A percentile compares a stretch with the other conserved stretches of the same genome.
Evolutionary conservation across 2,888 invertebrate species (phyloP).

Genomic region (Tupiocoris notatus): DNA sequence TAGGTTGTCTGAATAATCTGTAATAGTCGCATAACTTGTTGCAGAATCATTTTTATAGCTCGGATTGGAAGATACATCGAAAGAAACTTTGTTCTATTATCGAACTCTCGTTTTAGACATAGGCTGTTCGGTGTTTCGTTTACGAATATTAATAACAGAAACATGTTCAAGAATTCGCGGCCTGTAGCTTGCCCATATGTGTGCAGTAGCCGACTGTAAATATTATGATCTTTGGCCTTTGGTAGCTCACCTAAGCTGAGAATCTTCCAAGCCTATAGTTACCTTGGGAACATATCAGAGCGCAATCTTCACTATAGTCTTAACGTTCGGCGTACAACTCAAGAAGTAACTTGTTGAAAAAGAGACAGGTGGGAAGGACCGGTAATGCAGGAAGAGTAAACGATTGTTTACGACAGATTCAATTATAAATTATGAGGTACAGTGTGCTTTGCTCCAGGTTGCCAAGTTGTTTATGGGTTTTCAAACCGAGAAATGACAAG

Average conservation of each 20-base stretch:
- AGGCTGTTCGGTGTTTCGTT: too few relatives aligned
- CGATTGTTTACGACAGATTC: conserved; percentile 10
- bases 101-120: too few relatives aligned
- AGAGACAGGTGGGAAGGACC: too few relatives aligned
- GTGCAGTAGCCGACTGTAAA: too few relatives aligned
- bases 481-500: not conserved
- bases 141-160: too few relatives aligned
- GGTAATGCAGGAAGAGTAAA: not conserved
- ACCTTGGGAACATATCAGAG: not conserved
- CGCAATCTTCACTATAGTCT: not conserved
- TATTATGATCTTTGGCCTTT: not conserved
- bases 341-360: not conserved
- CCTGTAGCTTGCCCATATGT: too few relatives aligned
- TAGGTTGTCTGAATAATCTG: too few relatives aligned
- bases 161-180: too few relatives aligned
- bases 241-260: not conserved
- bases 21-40: too few relatives aligned
- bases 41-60: too few relatives aligned
- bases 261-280: not conserved
- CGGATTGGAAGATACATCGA: too few relatives aligned
- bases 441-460: not conserved
- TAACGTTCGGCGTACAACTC: not conserved
- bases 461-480: not conserved
- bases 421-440: conserved; percentile 33
- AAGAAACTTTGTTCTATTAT: too few relatives aligned